Conservation (phyloP, 2,113 vertebrate species). For the Willisornis vidua region DNA sequence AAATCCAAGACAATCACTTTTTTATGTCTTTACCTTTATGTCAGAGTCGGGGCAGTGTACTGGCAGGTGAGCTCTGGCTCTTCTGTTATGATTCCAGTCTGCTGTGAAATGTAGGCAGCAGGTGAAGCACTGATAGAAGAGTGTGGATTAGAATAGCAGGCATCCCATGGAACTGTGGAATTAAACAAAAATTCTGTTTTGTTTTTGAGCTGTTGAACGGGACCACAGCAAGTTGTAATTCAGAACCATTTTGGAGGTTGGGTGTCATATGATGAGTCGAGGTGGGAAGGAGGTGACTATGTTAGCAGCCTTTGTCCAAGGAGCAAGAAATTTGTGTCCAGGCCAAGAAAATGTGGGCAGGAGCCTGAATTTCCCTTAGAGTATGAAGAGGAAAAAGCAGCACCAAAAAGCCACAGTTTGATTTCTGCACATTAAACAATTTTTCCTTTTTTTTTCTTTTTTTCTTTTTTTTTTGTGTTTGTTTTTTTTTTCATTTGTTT, state of each 20-base stretch:
- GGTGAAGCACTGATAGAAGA: neutral
- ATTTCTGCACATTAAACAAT: neutral
- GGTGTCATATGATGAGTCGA: neutral
- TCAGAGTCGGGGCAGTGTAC: neutral
- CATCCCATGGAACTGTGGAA: neutral
- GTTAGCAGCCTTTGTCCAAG: neutral
- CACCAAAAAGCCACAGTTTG: neutral
- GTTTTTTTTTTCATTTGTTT: neutral
- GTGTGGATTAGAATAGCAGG: neutral
- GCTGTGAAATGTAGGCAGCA: neutral
- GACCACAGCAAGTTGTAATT: neutral
- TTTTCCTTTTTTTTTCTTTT: neutral
- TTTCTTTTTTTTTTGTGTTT: neutral
- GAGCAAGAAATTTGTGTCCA: neutral
- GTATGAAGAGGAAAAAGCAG: neutral
- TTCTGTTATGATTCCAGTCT: neutral
- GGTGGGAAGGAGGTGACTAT: neutral
- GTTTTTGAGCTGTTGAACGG: slow-evolving; percentile 10
- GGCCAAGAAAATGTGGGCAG: neutral
- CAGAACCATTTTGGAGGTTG: neutral
- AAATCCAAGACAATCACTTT: slow-evolving; percentile 24
- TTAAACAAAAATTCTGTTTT: neutral
- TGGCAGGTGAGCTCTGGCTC: neutral
- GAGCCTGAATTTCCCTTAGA: neutral
- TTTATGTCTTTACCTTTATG: neutral